These are phyloP conservation scores for Salticus scenicus DNA, from an alignment of 2,888 invertebrate species.

Conservation along the genomic window DNA sequence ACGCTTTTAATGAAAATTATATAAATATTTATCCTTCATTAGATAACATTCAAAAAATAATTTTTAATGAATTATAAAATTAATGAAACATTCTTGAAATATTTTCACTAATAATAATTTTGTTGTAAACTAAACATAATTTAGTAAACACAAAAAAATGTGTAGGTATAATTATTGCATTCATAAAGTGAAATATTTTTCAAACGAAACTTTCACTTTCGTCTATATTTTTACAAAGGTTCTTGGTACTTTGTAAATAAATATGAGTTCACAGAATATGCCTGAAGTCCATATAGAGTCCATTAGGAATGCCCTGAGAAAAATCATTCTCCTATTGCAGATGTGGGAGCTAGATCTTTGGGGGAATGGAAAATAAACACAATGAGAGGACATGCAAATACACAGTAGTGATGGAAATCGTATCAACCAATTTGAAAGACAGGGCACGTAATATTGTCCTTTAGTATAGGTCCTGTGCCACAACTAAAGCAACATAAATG, in stretches of 20 bases:
- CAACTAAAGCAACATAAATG: constrained; percentile 58
- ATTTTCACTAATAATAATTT: too few relatives aligned
- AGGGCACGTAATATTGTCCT: constrained; percentile 30
- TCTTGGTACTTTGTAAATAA: constrained; percentile 47
- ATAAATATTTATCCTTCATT: too few relatives aligned
- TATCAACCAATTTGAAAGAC: constrained; percentile 48
- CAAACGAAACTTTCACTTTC: too few relatives aligned
- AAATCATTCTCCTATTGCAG: constrained; percentile 31
- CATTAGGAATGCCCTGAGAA: constrained; percentile 67
- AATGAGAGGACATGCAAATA: constrained; percentile 25
- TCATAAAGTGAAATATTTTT: too few relatives aligned
- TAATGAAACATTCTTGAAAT: too few relatives aligned
- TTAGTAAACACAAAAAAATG: too few relatives aligned
- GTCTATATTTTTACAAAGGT: not conserved
- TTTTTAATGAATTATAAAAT: too few relatives aligned
- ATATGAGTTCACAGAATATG: constrained; percentile 37
- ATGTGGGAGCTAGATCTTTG: not conserved
- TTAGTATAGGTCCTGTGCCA: constrained; percentile 41
- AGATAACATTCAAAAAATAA: too few relatives aligned
- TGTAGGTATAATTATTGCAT: too few relatives aligned
- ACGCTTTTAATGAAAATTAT: too few relatives aligned
- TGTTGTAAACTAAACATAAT: too few relatives aligned
- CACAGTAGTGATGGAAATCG: constrained; percentile 17
- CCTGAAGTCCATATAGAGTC: constrained; percentile 32
- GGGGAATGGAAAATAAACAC: constrained; percentile 4